phyloP scores from a whole-genome alignment of 2,888 invertebrate genomes.

The Alsophila aescularia region DNA sequence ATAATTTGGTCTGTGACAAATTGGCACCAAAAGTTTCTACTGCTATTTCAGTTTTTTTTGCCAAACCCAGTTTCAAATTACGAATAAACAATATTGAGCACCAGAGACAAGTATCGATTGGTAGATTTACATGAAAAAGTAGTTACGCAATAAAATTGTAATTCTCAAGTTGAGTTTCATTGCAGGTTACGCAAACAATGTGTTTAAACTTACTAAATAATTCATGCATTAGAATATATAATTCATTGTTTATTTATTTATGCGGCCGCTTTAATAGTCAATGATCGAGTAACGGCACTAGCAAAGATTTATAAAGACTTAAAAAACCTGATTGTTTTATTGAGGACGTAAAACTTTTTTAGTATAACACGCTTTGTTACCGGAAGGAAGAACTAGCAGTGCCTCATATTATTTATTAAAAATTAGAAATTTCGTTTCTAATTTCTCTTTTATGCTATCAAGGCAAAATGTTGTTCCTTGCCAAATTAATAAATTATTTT shows the following conservation, averaged over 20 bases:
- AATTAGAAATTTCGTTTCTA: slow-evolving; percentile 5
- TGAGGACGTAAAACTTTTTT: slow-evolving; percentile 2
- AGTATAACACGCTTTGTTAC: slow-evolving; percentile 2
- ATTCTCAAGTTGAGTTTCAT: neutral
- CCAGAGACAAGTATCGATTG: too few species aligned
- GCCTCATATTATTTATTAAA: neutral
- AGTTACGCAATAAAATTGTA: slow-evolving; percentile 5
- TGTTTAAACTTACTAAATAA: slow-evolving; percentile 25
- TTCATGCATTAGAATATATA: slow-evolving; percentile 33
- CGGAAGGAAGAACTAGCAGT: slow-evolving; percentile 7
- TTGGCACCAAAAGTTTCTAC: too few species aligned
- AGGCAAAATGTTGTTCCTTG: neutral
- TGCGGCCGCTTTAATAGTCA: slow-evolving; percentile 27
- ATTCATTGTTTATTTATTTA: slow-evolving; percentile 37
- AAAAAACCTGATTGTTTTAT: slow-evolving; percentile 19
- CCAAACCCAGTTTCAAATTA: too few species aligned
- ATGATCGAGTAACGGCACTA: slow-evolving; percentile 28
- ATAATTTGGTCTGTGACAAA: too few species aligned
- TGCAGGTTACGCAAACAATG: slow-evolving; percentile 17
- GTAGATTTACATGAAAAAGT: too few species aligned
- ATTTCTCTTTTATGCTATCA: slow-evolving; percentile 1
- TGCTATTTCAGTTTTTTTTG: too few species aligned
- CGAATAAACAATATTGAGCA: too few species aligned
- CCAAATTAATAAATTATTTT: too few species aligned
- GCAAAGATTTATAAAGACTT: slow-evolving; percentile 12